Evolutionary conservation across 2,888 invertebrate species (phyloP).

Genomic region (Phortica okadai): DNA sequence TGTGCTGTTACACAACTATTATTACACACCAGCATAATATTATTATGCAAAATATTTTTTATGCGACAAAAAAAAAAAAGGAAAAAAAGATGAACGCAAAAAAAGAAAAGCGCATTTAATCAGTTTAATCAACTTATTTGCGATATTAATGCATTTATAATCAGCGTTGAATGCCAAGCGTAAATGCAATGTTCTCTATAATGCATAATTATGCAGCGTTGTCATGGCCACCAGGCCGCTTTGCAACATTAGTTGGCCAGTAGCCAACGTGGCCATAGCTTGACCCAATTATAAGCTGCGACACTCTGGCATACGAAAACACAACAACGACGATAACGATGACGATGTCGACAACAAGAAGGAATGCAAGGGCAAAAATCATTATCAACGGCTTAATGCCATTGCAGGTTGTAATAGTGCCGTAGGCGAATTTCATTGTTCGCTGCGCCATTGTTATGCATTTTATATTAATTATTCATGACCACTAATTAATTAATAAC

Average conservation of each 20-base stretch:
- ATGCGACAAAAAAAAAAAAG: slow-evolving; percentile 1
- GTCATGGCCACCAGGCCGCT: slow-evolving; percentile 30
- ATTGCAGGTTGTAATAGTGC: not conserved
- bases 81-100: slow-evolving; percentile 35
- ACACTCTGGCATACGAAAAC: not conserved
- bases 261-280: not conserved
- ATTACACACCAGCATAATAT: not conserved
- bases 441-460: slow-evolving; percentile 23
- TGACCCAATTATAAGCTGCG: slow-evolving; percentile 58
- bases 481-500: slow-evolving; percentile 31
- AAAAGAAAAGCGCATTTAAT: slow-evolving; percentile 37
- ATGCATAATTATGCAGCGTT: slow-evolving; percentile 50
- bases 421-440: slow-evolving; percentile 6
- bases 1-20: not conserved
- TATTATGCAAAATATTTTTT: not conserved
- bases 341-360: not conserved
- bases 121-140: slow-evolving; percentile 60
- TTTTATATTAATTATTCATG: slow-evolving; percentile 31
- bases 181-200: not conserved
- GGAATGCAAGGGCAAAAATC: slow-evolving; percentile 41
- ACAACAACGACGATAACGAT: not conserved
- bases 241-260: slow-evolving; percentile 37
- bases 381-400: slow-evolving; percentile 27
- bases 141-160: slow-evolving; percentile 59
- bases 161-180: not conserved